phyloP scores from a whole-genome alignment of 2,113 vertebrate genomes.

The Eudyptes chrysolophus region DNA sequence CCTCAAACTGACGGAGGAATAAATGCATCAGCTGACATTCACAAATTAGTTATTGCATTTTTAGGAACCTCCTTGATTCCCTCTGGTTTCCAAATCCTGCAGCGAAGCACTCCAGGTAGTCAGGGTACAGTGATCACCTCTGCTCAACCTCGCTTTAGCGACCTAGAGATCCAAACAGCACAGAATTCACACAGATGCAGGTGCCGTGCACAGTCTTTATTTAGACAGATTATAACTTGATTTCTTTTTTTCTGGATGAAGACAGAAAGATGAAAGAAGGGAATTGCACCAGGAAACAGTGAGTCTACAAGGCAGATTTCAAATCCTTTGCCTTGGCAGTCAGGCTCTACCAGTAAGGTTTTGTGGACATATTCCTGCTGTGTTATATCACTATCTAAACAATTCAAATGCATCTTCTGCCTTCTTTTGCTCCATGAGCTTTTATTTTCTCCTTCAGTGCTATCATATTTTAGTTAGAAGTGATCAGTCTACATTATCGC shows the following conservation, averaged over 20 bases:
- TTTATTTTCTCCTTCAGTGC: slow-evolving; percentile 9
- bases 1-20: not conserved
- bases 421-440: not conserved
- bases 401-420: not conserved
- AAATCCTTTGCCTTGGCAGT: not conserved
- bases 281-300: not conserved
- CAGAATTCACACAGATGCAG: not conserved
- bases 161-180: fast-evolving
- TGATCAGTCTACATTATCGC: slow-evolving; percentile 6
- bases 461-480: slow-evolving; percentile 8
- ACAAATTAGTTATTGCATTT: not conserved
- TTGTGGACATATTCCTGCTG: not conserved
- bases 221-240: not conserved
- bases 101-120: fast-evolving
- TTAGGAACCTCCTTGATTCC: not conserved
- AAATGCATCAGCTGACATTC: not conserved
- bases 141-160: not conserved
- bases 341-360: not conserved
- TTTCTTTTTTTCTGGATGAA: not conserved
- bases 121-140: not conserved
- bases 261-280: not conserved
- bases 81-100: not conserved
- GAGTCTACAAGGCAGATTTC: not conserved
- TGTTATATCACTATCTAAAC: not conserved
- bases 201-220: not conserved